Conservation (phyloP, 1,140 invertebrate species). For the Formica selysi region DNA sequence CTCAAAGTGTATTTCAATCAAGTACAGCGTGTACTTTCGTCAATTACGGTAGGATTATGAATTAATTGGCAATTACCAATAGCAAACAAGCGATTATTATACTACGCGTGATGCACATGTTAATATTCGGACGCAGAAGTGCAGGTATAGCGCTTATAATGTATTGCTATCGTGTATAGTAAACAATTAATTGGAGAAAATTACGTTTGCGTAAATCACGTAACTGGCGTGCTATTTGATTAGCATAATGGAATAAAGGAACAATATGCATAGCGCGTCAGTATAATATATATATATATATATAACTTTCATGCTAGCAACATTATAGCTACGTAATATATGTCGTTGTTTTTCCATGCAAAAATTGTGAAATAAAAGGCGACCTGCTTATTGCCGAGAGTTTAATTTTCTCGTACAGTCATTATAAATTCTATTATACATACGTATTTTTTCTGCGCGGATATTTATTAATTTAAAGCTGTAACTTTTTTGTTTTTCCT, state of each 20-base stretch:
- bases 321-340: neutral
- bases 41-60: constrained; percentile 53
- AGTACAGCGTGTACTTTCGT: constrained; percentile 17
- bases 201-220: constrained; percentile 47
- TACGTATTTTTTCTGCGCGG: neutral
- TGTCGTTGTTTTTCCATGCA: neutral
- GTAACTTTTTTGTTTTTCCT: neutral
- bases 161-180: neutral
- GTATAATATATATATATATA: no score
- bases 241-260: constrained; percentile 40
- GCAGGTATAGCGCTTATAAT: neutral
- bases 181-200: constrained; percentile 46
- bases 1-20: constrained; percentile 42
- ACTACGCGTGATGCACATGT: neutral
- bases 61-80: constrained; percentile 61
- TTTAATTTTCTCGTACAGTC: neutral
- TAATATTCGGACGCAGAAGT: constrained; percentile 1
- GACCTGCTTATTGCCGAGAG: neutral
- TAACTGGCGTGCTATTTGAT: constrained; percentile 48
- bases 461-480: neutral
- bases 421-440: constrained; percentile 9
- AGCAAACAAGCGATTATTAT: constrained; percentile 44
- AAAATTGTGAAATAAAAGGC: neutral
- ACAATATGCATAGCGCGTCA: neutral
- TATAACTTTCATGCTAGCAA: neutral